Conservation (phyloP, 1,140 invertebrate genomes). For the Drosophila burlai region DNA sequence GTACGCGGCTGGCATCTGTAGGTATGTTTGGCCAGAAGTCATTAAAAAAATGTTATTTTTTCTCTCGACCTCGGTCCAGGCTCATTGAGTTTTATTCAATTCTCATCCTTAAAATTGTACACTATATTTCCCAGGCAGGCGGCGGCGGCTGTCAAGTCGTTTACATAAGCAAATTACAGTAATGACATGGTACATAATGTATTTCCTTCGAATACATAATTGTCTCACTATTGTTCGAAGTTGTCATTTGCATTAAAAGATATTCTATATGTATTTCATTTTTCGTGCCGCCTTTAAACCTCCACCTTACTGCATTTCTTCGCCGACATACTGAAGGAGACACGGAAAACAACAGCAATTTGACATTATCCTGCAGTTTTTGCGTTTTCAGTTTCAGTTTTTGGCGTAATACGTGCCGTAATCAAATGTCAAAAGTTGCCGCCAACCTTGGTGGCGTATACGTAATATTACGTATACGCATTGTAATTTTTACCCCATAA, state of each 20-base stretch:
- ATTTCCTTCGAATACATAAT: conserved; percentile 42
- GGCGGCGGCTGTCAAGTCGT: conserved; percentile 52
- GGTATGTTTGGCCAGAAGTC: conserved; percentile 54
- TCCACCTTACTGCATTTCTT: neutral
- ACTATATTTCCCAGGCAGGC: conserved; percentile 30
- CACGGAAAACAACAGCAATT: conserved; percentile 27
- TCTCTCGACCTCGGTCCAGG: conserved; percentile 1
- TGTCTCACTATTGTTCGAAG: conserved; percentile 23
- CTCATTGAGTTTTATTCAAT: conserved; percentile 63
- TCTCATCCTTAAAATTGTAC: conserved; percentile 73
- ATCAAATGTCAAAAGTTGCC: conserved; percentile 67
- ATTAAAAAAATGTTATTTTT: conserved; percentile 50
- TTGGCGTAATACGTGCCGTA: conserved; percentile 64
- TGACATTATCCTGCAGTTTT: conserved; percentile 39
- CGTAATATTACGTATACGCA: conserved; percentile 42
- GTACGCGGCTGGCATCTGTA: conserved; percentile 25
- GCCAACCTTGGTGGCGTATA: conserved; percentile 32
- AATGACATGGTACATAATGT: conserved; percentile 60
- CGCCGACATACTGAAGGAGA: conserved; percentile 30
- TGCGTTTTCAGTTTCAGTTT: conserved; percentile 31
- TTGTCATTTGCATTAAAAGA: conserved; percentile 60
- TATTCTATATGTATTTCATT: conserved; percentile 19
- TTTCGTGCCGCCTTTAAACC: neutral
- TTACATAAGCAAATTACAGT: conserved; percentile 79
- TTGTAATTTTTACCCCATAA: conserved; percentile 22